Evolutionary conservation across 2,797 vertebrate genomes (phyloP).

Genomic region (Heteromormyrus szaboi): DNA sequence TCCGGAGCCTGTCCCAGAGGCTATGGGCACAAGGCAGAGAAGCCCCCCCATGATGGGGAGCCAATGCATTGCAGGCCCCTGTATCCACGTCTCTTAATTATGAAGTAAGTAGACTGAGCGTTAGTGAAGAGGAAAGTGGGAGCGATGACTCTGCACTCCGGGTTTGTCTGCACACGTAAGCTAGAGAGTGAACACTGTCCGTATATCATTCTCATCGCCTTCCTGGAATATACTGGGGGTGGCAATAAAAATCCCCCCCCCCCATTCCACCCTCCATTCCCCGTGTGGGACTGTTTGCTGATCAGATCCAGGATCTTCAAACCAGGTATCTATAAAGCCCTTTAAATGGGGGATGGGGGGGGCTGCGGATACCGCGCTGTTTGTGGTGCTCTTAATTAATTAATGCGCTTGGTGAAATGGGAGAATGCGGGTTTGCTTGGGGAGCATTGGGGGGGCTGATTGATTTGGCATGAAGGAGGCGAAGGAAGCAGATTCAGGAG

Average conservation of each 20-base stretch:
- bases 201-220: not conserved
- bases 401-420: not conserved
- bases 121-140: not conserved
- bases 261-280: not conserved
- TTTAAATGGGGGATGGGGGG: not conserved
- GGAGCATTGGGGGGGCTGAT: not conserved
- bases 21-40: not conserved
- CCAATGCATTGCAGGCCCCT: not conserved
- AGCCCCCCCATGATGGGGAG: too few species aligned
- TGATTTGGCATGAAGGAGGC: slow-evolving; percentile 13
- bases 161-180: not conserved
- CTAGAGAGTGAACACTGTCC: not conserved
- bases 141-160: not conserved
- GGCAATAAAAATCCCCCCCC: not conserved
- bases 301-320: not conserved
- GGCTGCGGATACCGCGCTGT: not conserved
- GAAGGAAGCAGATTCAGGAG: slow-evolving; percentile 36
- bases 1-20: not conserved
- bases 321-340: not conserved
- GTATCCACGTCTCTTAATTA: not conserved
- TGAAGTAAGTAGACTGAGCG: not conserved
- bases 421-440: not conserved
- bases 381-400: slow-evolving; percentile 15
- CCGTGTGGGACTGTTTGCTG: not conserved
- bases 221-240: not conserved